Percentiles rank a stretch among this genome's conserved stretches.
These are phyloP conservation scores for Caenorhabditis japonica DNA, from an alignment of 2,888 invertebrate species.

Conservation along the genomic window DNA sequence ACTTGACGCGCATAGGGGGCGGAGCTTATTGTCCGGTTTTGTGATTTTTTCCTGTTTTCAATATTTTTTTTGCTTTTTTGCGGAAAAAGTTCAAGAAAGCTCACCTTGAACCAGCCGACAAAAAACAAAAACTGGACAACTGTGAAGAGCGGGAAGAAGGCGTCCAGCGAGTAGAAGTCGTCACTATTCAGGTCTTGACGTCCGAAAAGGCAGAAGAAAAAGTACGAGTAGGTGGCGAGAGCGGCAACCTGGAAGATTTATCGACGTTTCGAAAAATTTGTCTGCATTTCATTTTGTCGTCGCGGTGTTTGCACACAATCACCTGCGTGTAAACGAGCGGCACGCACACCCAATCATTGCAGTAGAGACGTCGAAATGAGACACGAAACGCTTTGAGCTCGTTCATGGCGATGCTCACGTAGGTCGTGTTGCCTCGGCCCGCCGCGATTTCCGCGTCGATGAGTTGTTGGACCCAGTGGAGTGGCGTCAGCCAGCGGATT, in stretches of 20 bases:
- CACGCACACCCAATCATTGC: slow-evolving; percentile 70
- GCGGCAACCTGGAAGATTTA: slow-evolving; percentile 75
- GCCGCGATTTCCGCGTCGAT: slow-evolving; percentile 44
- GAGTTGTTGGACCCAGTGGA: slow-evolving; percentile 70
- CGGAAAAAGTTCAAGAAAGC: no score
- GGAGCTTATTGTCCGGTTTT: no score
- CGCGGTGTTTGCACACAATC: neutral
- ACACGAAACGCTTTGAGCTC: slow-evolving; percentile 60
- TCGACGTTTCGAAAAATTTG: neutral
- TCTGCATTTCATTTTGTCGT: no score
- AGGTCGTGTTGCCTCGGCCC: slow-evolving; percentile 42
- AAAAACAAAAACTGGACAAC: slow-evolving; percentile 68
- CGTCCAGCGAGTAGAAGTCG: slow-evolving; percentile 56
- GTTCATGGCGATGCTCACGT: slow-evolving; percentile 48
- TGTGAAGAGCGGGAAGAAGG: slow-evolving; percentile 64
- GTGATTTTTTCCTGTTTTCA: no score
- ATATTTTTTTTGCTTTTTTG: no score
- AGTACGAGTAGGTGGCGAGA: slow-evolving; percentile 78
- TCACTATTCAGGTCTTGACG: slow-evolving; percentile 68
- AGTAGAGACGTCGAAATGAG: slow-evolving; percentile 59
- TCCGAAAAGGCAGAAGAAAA: slow-evolving; percentile 78
- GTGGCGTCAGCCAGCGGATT: slow-evolving; percentile 68
- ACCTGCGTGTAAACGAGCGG: slow-evolving; percentile 72
- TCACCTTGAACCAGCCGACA: slow-evolving; percentile 70
- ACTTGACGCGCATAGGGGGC: no score